These are phyloP conservation scores for Stichodactyla helianthus DNA, from an alignment of 64 coral and sea anemone genomes.

Conservation along the genomic window DNA sequence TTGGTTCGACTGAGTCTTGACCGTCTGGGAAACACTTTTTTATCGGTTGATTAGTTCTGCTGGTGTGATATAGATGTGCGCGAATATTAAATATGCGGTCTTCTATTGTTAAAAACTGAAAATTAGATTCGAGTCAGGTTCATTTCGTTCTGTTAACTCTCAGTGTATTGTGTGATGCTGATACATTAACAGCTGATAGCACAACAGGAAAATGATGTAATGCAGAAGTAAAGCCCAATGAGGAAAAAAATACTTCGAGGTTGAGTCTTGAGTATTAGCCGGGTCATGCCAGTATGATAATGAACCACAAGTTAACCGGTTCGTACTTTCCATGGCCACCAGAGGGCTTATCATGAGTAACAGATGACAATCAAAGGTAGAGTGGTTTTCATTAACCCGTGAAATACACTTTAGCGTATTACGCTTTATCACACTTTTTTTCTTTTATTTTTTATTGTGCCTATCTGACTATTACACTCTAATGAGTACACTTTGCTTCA, in stretches of 20 bases:
- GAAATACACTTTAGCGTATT: too few species aligned
- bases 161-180: neutral
- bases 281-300: neutral
- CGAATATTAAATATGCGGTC: neutral
- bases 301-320: too few species aligned
- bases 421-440: too few species aligned
- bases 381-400: too few species aligned
- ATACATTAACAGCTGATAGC: neutral
- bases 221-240: neutral
- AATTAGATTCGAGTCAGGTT: neutral
- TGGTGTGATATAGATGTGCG: neutral
- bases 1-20: neutral
- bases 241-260: constrained; percentile 2
- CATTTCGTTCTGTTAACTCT: neutral
- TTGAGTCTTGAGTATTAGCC: neutral
- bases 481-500: too few species aligned
- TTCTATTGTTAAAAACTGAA: neutral
- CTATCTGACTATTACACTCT: too few species aligned
- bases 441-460: too few species aligned
- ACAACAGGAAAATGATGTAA: neutral
- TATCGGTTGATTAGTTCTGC: neutral
- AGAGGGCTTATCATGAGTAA: too few species aligned
- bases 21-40: neutral
- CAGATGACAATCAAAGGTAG: too few species aligned
- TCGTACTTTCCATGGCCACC: too few species aligned